Evolutionary conservation across 2,888 invertebrate genomes (phyloP).

Genomic region (Euzetes globulus): DNA sequence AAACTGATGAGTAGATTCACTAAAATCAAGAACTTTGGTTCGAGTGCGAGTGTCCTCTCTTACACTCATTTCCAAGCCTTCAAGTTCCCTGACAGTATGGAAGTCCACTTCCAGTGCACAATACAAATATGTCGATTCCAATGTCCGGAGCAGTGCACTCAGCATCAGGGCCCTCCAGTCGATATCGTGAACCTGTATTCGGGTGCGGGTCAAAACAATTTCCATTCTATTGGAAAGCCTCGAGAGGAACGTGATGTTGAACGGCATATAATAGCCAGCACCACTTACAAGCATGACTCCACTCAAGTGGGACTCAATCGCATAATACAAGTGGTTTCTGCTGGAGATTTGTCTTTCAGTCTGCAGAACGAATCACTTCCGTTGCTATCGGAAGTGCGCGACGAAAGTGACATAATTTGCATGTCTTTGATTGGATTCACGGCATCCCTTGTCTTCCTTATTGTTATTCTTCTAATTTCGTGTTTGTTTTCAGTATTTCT

Average conservation of each 20-base stretch:
- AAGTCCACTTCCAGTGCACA: constrained; percentile 90
- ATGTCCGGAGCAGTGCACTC: constrained; percentile 82
- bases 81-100: constrained; percentile 93
- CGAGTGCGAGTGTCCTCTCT: constrained; percentile 79
- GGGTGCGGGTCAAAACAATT: constrained; percentile 27
- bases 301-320: constrained; percentile 43
- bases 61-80: constrained; percentile 92
- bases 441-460: constrained; percentile 69
- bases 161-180: constrained; percentile 37
- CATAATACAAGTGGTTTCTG: constrained; percentile 63
- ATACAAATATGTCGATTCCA: constrained; percentile 88
- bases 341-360: constrained; percentile 76
- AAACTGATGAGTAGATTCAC: constrained; percentile 89
- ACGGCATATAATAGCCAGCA: constrained; percentile 23
- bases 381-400: constrained; percentile 35
- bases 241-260: constrained; percentile 41
- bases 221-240: constrained; percentile 37
- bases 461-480: constrained; percentile 72
- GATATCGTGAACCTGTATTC: constrained; percentile 36
- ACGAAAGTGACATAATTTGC: constrained; percentile 61
- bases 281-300: constrained; percentile 34
- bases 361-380: constrained; percentile 46
- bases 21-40: constrained; percentile 89
- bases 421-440: constrained; percentile 93
- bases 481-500: constrained; percentile 77